Conservation (phyloP, 2,888 invertebrate genomes). For the Catocala nupta region DNA sequence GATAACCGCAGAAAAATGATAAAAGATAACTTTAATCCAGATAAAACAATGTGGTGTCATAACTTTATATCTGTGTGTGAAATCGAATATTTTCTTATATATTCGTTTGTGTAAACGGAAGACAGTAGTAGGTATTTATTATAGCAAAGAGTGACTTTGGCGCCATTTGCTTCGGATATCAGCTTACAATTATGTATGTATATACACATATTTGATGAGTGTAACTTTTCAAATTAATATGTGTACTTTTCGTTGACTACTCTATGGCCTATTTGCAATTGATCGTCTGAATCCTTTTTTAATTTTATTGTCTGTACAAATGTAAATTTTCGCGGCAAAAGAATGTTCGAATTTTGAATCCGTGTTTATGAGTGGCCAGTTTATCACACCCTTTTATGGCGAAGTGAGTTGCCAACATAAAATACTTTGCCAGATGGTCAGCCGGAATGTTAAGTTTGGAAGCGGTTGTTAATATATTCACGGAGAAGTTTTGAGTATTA, state of each 20-base stretch:
- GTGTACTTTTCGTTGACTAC: too few relatives aligned
- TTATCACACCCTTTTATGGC: constrained; percentile 38
- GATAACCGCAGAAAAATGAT: constrained; percentile 35
- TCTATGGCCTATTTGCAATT: too few relatives aligned
- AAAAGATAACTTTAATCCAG: constrained; percentile 35
- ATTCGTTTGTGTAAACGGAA: too few relatives aligned
- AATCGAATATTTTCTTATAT: constrained; percentile 22
- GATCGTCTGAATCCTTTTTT: background rate
- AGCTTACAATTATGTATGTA: too few relatives aligned
- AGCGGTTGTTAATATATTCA: constrained; percentile 28
- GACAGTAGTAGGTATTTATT: too few relatives aligned
- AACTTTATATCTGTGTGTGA: constrained; percentile 9
- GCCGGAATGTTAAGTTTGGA: constrained; percentile 40
- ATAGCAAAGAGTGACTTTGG: too few relatives aligned
- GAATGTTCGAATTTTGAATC: constrained; percentile 16
- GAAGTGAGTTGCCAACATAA: constrained; percentile 35
- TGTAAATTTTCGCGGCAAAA: constrained; percentile 7
- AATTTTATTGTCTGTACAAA: constrained; percentile 10
- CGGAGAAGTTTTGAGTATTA: constrained; percentile 9
- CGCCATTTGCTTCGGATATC: too few relatives aligned
- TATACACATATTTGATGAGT: too few relatives aligned
- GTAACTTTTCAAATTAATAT: too few relatives aligned
- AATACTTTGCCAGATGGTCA: constrained; percentile 50
- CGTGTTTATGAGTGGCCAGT: constrained; percentile 24
- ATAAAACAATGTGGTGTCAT: constrained; percentile 31